These are phyloP conservation scores for Sicus ferrugineus DNA, from an alignment of 2,888 invertebrate genomes.

Conservation along the genomic window DNA sequence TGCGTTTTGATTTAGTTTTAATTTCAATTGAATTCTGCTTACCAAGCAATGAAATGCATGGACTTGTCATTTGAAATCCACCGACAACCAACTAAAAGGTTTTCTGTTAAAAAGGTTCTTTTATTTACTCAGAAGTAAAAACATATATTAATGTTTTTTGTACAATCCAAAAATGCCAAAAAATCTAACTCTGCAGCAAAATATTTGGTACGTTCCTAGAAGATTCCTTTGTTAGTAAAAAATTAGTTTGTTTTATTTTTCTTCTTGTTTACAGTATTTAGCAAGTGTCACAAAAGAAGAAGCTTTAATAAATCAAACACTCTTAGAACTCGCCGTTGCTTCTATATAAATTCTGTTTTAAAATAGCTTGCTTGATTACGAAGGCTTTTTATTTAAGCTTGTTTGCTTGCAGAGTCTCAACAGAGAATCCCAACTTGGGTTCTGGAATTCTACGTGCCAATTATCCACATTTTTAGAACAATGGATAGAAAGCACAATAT, in stretches of 20 bases:
- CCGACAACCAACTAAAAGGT: constrained; percentile 24
- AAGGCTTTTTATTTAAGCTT: neutral
- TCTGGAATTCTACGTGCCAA: too few relatives aligned
- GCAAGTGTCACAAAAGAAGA: too few relatives aligned
- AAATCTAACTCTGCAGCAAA: constrained; percentile 1
- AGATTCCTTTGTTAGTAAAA: neutral
- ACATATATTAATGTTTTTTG: neutral
- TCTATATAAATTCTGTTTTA: neutral
- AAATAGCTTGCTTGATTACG: neutral
- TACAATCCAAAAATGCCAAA: neutral
- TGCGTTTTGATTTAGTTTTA: constrained; percentile 1
- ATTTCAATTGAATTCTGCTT: constrained; percentile 20
- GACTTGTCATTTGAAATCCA: constrained; percentile 38
- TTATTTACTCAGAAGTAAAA: constrained; percentile 40
- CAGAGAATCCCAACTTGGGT: too few relatives aligned
- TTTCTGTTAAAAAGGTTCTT: constrained; percentile 40
- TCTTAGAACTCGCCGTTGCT: neutral
- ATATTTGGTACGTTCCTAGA: constrained; percentile 7
- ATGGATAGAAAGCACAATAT: too few relatives aligned
- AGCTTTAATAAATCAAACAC: too few relatives aligned
- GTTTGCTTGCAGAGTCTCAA: too few relatives aligned
- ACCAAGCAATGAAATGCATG: constrained; percentile 42
- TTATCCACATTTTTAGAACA: too few relatives aligned
- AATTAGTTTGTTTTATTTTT: neutral
- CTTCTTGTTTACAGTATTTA: neutral